These are phyloP conservation scores for Nyctereutes procyonoides DNA, from an alignment of 2,113 vertebrate species.

Conservation along the genomic window DNA sequence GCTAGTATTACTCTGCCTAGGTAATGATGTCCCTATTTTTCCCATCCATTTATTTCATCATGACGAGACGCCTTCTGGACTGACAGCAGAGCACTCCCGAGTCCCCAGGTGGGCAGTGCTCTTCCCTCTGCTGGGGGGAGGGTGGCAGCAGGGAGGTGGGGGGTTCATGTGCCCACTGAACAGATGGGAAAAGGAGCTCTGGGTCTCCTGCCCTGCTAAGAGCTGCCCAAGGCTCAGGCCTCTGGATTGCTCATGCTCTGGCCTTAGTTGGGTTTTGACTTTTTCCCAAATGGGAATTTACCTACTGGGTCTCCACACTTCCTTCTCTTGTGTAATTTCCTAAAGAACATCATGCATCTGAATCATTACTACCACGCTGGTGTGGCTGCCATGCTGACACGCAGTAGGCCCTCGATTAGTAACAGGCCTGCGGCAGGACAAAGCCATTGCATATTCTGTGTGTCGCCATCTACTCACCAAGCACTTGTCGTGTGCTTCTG, in stretches of 20 bases:
- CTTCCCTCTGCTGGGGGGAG: not conserved
- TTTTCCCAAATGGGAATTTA: not conserved
- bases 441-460: not conserved
- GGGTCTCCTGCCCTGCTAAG: not conserved
- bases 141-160: not conserved
- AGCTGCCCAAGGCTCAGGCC: not conserved
- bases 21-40: not conserved
- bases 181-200: accelerated
- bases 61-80: not conserved
- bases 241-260: not conserved
- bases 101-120: accelerated
- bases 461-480: too few relatives aligned
- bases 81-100: not conserved
- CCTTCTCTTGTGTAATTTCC: not conserved
- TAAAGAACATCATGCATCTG: not conserved
- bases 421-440: not conserved
- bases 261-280: not conserved
- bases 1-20: not conserved
- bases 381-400: not conserved
- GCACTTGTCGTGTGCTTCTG: not conserved
- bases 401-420: not conserved
- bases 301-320: not conserved
- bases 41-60: not conserved
- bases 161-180: accelerated
- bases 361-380: not conserved